Conservation (phyloP, 2,888 invertebrate genomes). For the Melieria omissa region DNA sequence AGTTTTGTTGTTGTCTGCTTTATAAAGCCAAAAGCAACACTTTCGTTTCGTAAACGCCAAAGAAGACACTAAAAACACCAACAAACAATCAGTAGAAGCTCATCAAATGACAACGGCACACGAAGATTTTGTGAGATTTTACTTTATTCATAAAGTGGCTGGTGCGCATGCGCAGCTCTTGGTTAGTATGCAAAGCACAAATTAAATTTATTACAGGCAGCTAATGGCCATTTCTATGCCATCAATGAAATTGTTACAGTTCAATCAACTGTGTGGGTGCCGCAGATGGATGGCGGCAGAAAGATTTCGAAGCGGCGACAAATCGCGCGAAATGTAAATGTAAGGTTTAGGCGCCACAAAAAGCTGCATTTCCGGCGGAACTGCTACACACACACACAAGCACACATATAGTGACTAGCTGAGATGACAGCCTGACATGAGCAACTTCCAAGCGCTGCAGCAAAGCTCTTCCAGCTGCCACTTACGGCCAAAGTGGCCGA, state of each 20-base stretch:
- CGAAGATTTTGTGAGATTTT: neutral
- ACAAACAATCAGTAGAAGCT: no score
- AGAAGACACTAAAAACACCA: neutral
- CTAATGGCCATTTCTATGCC: neutral
- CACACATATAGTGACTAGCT: neutral
- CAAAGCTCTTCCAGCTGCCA: constrained; percentile 23
- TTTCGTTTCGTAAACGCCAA: neutral
- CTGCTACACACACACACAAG: neutral
- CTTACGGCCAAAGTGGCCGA: neutral
- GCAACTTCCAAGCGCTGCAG: constrained; percentile 3
- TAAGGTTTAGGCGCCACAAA: no score
- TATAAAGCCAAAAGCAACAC: no score
- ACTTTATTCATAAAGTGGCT: no score
- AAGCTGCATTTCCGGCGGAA: constrained; percentile 29
- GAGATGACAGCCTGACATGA: no score
- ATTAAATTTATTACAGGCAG: constrained; percentile 13
- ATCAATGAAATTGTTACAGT: neutral
- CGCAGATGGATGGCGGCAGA: no score
- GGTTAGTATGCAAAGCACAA: constrained; percentile 26
- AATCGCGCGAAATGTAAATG: no score
- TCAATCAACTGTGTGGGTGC: constrained; percentile 4
- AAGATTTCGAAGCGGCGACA: no score
- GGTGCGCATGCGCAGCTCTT: neutral
- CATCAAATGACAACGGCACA: no score
- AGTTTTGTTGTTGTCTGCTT: no score